Base-by-base conservation (phyloP, 2,888 invertebrate genomes). In the Lutraria lutraria region DNA sequence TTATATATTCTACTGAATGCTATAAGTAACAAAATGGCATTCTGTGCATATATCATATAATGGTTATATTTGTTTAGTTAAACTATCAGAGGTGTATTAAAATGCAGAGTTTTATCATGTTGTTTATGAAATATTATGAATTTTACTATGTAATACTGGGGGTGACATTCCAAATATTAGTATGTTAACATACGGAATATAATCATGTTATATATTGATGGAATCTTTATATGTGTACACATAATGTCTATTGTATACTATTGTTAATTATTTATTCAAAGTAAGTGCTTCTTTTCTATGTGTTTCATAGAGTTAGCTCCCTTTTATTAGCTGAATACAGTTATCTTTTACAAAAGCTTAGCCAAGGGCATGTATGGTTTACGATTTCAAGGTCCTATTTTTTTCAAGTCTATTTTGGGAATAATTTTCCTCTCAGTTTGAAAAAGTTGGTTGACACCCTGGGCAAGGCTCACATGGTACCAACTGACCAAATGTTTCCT, bases 241-340 rank as follows among this genome's bases (percentile, higher is more conserved):
- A 68, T 68, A 25, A n/a, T 68, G 25, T 68, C 25, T 68, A 68
- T 68, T 25, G 25, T 68, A 68, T 68, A 25, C 63, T 25, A 10
- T 68, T 68, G 63, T 68, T 68, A 68, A n/a, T n/a, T 68, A 68
- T 68, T 68, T 68, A 68, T 68, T 68, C 25, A 68, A 25, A 68
- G 8, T 25, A 68, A 68, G 63, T 68, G 63, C 63, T 68, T 68
- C 63, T 68, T 68, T 68, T 25, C 63, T 68, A 63, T 63, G 13
- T 68, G 12, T 68, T 68, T 68, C 25, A 8, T 13, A 16, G 15
- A 56, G 56, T 56, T 56, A 56, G 19, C 56, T 56, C 56, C 56
- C 56, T 19, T 56, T 16, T 16, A 15, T 56, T 56, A 16, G 19
- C 19, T 56, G 56, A 56, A 8, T 15, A 56, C 3, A 2, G 8